Percentiles rank a stretch among this genome's conserved stretches.
These are phyloP conservation scores for Forbesichthys papilliferus DNA, from an alignment of 2,113 vertebrate genomes.

Conservation along the genomic window DNA sequence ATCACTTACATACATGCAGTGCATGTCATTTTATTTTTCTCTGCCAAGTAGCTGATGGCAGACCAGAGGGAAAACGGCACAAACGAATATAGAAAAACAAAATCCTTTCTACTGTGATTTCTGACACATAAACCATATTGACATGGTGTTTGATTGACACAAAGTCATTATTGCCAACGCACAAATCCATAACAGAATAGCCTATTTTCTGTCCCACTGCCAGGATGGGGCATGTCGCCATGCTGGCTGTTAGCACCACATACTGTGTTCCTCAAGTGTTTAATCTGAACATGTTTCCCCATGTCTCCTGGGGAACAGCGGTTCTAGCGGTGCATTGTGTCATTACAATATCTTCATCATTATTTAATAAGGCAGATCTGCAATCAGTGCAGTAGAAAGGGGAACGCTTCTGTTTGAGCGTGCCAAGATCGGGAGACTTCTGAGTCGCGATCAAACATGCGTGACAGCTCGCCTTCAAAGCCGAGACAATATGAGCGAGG, in stretches of 20 bases:
- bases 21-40: too few relatives aligned
- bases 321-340: constrained; percentile 58
- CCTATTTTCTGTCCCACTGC: constrained; percentile 20
- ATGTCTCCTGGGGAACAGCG: constrained; percentile 42
- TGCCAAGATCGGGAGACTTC: constrained; percentile 52
- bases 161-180: neutral
- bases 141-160: constrained; percentile 6
- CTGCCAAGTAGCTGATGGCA: neutral
- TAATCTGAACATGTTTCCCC: constrained; percentile 36
- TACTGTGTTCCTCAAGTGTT: constrained; percentile 24
- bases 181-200: constrained; percentile 7
- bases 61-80: neutral
- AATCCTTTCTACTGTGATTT: constrained; percentile 8
- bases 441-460: constrained; percentile 72
- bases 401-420: constrained; percentile 23
- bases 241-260: constrained; percentile 53
- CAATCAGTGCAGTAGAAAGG: constrained; percentile 46
- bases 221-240: neutral
- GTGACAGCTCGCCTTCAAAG: constrained; percentile 73
- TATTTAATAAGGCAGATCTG: constrained; percentile 39
- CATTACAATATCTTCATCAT: constrained; percentile 56
- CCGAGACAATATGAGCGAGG: constrained; percentile 56
- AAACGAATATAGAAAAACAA: constrained; percentile 11
- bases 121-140: constrained; percentile 11
- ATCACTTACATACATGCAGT: too few relatives aligned